Percentiles rank a stretch among this genome's conserved stretches.
Conservation (phyloP, 1,140 invertebrate genomes). For the Meloidogyne hapla region DNA sequence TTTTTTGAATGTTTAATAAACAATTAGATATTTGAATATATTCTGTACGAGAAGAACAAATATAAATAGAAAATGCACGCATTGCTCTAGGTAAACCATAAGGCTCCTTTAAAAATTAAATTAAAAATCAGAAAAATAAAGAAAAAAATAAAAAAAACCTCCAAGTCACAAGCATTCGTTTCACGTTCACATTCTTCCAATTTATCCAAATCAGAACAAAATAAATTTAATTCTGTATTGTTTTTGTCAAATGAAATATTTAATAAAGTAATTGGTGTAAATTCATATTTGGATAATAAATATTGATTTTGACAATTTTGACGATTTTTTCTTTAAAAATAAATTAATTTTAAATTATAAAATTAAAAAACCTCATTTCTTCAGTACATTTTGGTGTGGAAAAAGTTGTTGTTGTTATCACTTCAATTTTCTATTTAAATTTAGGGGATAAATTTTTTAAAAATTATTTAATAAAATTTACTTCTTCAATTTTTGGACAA, state of each 20-base stretch:
- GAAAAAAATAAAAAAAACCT: not conserved
- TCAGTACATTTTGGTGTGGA: slow-evolving; percentile 29
- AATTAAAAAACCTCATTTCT: slow-evolving; percentile 21
- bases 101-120: not conserved
- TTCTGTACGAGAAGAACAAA: slow-evolving; percentile 18
- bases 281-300: slow-evolving; percentile 38
- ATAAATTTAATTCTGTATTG: slow-evolving; percentile 3
- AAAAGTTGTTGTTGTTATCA: not conserved
- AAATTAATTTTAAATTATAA: not conserved
- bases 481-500: slow-evolving; percentile 36
- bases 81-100: slow-evolving; percentile 13
- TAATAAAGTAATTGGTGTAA: slow-evolving; percentile 38
- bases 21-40: slow-evolving; percentile 16
- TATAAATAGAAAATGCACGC: not conserved
- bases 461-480: not conserved
- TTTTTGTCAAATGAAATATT: not conserved
- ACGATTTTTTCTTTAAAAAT: not conserved
- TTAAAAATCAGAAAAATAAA: not conserved
- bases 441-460: not conserved
- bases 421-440: not conserved
- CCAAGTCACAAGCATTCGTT: slow-evolving; percentile 14
- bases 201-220: slow-evolving; percentile 14
- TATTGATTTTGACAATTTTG: slow-evolving; percentile 4
- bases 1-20: not conserved
- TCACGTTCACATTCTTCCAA: slow-evolving; percentile 18